These are phyloP conservation scores for Clanis bilineata DNA, from an alignment of 2,888 invertebrate genomes.

Conservation along the genomic window DNA sequence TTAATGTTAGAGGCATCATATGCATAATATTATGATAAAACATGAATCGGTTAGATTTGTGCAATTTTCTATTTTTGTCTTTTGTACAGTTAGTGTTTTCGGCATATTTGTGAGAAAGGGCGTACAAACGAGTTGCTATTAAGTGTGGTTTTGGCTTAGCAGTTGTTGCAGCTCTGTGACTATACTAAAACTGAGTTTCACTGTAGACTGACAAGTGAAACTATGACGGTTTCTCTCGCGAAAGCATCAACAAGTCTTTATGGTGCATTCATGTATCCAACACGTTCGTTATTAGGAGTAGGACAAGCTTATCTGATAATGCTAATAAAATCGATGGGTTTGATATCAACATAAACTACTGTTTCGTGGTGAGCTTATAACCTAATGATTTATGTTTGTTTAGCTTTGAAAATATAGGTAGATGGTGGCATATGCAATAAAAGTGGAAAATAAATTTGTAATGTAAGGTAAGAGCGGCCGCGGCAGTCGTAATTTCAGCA, in stretches of 20 bases:
- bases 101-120: background rate
- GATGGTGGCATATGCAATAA: background rate
- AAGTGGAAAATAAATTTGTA: conserved; percentile 31
- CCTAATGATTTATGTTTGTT: background rate
- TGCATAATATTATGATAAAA: too few species aligned
- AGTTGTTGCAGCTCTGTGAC: conserved; percentile 18
- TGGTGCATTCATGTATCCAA: conserved; percentile 22
- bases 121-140: background rate
- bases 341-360: background rate
- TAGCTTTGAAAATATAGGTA: background rate
- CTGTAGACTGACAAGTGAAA: conserved; percentile 62
- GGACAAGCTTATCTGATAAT: background rate
- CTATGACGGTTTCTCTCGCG: conserved; percentile 67
- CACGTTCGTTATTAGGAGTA: background rate
- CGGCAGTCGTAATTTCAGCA: conserved; percentile 47
- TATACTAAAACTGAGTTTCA: conserved; percentile 56
- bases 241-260: conserved; percentile 66
- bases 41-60: too few species aligned
- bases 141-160: conserved; percentile 9
- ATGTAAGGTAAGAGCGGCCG: conserved; percentile 36
- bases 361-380: background rate
- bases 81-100: background rate
- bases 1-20: too few species aligned
- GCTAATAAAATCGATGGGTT: background rate
- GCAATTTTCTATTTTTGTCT: background rate